These are phyloP conservation scores for Drosophila colorata DNA, from an alignment of 2,888 invertebrate genomes.

Conservation along the genomic window DNA sequence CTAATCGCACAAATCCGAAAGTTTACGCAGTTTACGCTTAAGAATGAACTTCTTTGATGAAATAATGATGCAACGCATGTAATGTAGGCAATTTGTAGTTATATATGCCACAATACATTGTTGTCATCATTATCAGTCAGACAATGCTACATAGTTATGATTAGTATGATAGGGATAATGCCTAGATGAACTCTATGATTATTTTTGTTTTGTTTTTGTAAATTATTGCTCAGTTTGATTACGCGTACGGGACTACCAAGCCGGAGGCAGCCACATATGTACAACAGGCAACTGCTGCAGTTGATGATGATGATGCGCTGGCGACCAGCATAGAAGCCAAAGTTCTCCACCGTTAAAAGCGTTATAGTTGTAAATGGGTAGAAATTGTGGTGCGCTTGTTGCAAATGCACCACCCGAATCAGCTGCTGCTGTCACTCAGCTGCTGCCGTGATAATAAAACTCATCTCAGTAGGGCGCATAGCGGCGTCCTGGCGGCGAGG, in stretches of 20 bases:
- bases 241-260: slow-evolving; percentile 44
- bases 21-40: slow-evolving; percentile 30
- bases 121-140: slow-evolving; percentile 55
- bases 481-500: slow-evolving; percentile 93
- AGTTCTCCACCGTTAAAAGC: slow-evolving; percentile 21
- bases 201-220: slow-evolving; percentile 28
- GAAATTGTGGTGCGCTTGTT: slow-evolving; percentile 39
- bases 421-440: slow-evolving; percentile 62
- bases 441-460: slow-evolving; percentile 80
- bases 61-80: slow-evolving; percentile 40
- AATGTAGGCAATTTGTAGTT: slow-evolving; percentile 10
- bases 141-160: slow-evolving; percentile 38
- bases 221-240: slow-evolving; percentile 26
- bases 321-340: slow-evolving; percentile 65
- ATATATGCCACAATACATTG: slow-evolving; percentile 11
- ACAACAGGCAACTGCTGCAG: slow-evolving; percentile 51
- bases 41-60: slow-evolving; percentile 43
- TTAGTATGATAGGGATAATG: slow-evolving; percentile 46
- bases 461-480: slow-evolving; percentile 92
- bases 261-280: slow-evolving; percentile 55
- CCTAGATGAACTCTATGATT: slow-evolving; percentile 34
- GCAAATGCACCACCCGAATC: slow-evolving; percentile 38
- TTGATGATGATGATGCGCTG: slow-evolving; percentile 30
- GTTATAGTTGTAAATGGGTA: slow-evolving; percentile 41
- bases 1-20: slow-evolving; percentile 46